Percentiles rank a stretch among this genome's conserved stretches.
These are phyloP conservation scores for Nothobranchius kuhntae DNA, from an alignment of 2,113 vertebrate genomes.

Conservation along the genomic window DNA sequence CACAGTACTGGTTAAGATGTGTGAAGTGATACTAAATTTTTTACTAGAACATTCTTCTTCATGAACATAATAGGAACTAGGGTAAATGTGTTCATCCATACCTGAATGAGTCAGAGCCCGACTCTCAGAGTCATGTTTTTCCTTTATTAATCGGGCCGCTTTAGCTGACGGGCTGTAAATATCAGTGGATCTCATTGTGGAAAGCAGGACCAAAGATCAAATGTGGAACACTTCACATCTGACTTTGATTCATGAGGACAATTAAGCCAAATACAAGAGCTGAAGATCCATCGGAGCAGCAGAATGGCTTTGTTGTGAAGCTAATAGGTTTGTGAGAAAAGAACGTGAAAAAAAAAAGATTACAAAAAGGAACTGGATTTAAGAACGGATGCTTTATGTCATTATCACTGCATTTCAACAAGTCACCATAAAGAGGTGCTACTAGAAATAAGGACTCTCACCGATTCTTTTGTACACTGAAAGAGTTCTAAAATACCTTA, in stretches of 20 bases:
- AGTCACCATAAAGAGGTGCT: neutral
- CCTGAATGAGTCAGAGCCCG: no score
- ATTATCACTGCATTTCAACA: no score
- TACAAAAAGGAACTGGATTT: neutral
- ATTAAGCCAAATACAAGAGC: neutral
- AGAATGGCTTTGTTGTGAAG: neutral
- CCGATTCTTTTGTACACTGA: neutral
- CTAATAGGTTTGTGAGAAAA: neutral
- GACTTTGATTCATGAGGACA: no score
- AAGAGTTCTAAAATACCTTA: neutral
- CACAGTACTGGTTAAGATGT: neutral
- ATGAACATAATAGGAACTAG: conserved; percentile 45
- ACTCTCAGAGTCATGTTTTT: neutral
- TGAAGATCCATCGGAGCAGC: neutral
- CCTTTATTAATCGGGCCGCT: neutral
- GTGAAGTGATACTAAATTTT: conserved; percentile 32
- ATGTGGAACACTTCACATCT: neutral
- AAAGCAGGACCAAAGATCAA: neutral
- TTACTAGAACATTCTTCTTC: conserved; percentile 53
- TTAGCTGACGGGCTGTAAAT: neutral
- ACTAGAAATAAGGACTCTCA: neutral
- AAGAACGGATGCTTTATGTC: neutral
- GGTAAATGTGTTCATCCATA: neutral
- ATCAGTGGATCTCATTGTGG: neutral
- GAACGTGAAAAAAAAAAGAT: neutral